Evolutionary conservation across 2,797 vertebrate species (phyloP).

Genomic region (Paramormyrops hopkinsi): DNA sequence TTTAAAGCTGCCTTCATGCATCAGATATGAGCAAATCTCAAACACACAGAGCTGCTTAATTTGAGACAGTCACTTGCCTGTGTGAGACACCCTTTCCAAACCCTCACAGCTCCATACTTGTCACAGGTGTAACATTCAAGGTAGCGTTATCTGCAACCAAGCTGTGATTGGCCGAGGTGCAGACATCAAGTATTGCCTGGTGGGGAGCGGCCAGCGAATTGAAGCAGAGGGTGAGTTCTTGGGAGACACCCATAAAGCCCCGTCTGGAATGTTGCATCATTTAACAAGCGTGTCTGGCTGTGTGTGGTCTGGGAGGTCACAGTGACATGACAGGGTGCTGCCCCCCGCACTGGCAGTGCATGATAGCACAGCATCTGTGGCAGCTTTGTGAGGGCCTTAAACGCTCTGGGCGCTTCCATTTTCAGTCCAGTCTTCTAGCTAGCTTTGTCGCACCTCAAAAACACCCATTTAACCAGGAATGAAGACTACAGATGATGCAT

Average conservation of each 20-base stretch:
- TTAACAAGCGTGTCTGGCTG: background rate
- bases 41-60: background rate
- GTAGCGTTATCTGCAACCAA: constrained; percentile 86
- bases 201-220: constrained; percentile 78
- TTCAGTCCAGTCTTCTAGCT: background rate
- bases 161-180: constrained; percentile 82
- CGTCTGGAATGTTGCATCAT: background rate
- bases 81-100: background rate
- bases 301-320: background rate
- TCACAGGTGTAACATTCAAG: constrained; percentile 81
- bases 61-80: background rate
- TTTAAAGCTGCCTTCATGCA: background rate
- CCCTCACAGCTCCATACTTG: background rate
- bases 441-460: background rate
- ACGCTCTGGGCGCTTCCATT: background rate
- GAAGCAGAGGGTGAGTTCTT: constrained; percentile 64
- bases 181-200: constrained; percentile 88
- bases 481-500: background rate
- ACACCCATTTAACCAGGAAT: background rate
- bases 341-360: background rate
- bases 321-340: background rate
- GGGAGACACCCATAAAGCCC: constrained; percentile 19
- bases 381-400: background rate
- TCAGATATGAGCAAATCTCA: background rate
- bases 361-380: background rate